Evolutionary conservation across 2,797 vertebrate genomes (phyloP), one percentile per base, ranked within the genome.

Genomic region (Chrysocyon brachyurus): DNA sequence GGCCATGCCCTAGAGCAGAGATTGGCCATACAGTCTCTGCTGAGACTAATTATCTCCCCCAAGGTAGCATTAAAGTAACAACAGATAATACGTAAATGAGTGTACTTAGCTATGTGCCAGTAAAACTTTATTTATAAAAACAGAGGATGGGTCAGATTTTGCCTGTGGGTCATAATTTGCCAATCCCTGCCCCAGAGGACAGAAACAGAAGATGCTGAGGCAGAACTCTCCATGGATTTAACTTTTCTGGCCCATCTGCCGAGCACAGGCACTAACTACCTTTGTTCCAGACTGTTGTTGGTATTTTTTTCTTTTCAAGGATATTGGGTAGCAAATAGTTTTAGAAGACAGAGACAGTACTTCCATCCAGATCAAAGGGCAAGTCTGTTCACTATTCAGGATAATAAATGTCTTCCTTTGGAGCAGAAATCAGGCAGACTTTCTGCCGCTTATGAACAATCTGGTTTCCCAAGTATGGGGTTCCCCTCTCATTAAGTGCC

Each of bases 81-180:
- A 33, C 11, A 33, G 61, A 78, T 6, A 78, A 17, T 61, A 52
- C 9, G 9, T 64, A 59, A 64, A 54, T 12, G 4, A 59, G 49
- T 49, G 12, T 15, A 5, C 2, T 2, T 66, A 28, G 75, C 36
- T 87, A 17, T 94, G 26, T 57, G 66, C 66, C 59, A 57, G 31
- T 77, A 95, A 90, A 72, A 63, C 4, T 22, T 84, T 54, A 52
- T 57, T 83, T 79, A 81, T n/a, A 84, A 70, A 87, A 86, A 70
- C 1, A 66, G 4, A 17, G 86, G 24, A 5, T 26, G 46, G 63
- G 21, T 6, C 36, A 90, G 21, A 57, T 57, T 63, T 83, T 88
- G 46, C 64, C 87, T 68, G 26, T 5, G 24, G 40, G 33, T 52
- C 66, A 11, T n/a, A 85, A 46, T 86, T 66, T 91, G 19, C n/a